Evolutionary conservation across 2,113 vertebrate genomes (phyloP).

Genomic region (Labeo rohita): DNA sequence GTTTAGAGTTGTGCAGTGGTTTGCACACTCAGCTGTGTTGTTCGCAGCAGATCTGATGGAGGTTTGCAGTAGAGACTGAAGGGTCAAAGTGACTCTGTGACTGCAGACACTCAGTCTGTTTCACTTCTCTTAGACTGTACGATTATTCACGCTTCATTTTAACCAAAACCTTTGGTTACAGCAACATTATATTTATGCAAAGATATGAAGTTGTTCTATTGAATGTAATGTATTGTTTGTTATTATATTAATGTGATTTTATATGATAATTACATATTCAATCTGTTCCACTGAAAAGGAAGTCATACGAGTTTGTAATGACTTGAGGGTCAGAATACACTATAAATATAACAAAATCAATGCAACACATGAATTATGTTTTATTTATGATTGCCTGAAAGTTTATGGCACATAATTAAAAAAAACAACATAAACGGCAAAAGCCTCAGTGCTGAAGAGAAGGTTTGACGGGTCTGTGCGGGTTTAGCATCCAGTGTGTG

Average conservation of each 20-base stretch:
- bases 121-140: background rate
- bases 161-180: background rate
- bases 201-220: background rate
- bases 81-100: too few species aligned
- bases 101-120: too few species aligned
- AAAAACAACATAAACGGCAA: background rate
- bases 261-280: background rate
- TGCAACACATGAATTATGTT: background rate
- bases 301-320: too few species aligned
- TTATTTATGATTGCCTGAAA: constrained; percentile 17
- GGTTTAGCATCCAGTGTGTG: background rate
- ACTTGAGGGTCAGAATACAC: background rate
- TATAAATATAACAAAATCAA: background rate
- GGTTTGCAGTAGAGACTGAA: too few species aligned
- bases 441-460: background rate
- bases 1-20: too few species aligned
- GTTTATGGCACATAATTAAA: background rate
- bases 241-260: too few species aligned
- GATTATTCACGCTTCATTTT: background rate
- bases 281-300: background rate
- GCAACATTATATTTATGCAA: background rate
- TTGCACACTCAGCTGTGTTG: too few species aligned
- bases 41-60: too few species aligned
- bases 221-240: background rate
- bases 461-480: background rate